These are phyloP conservation scores for Chaetoderma sp. DNA, from an alignment of 2,888 invertebrate species.

Conservation along the genomic window DNA sequence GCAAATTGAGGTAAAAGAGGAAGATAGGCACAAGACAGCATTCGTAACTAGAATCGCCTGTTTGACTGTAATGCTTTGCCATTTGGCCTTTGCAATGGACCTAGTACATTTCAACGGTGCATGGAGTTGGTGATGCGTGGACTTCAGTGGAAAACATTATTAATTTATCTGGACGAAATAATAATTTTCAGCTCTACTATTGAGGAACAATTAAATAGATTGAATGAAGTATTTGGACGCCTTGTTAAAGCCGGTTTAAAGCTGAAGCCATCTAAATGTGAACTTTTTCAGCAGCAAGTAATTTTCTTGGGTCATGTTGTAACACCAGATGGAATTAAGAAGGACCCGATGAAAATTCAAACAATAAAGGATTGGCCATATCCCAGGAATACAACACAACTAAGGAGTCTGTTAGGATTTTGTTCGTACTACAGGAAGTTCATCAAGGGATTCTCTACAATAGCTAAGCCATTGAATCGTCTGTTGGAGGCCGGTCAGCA, in stretches of 20 bases:
- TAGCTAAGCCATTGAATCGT: constrained; percentile 17
- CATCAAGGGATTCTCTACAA: constrained; percentile 1
- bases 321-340: constrained; percentile 20
- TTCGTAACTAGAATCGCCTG: constrained; percentile 8
- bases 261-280: constrained; percentile 29
- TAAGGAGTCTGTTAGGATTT: constrained; percentile 10
- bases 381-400: constrained; percentile 18
- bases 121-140: constrained; percentile 18
- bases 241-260: constrained; percentile 26
- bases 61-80: constrained; percentile 5
- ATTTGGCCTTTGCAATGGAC: neutral
- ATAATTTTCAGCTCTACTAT: constrained; percentile 22
- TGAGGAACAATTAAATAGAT: constrained; percentile 26
- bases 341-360: constrained; percentile 18
- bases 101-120: constrained; percentile 5
- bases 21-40: constrained; percentile 16
- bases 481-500: constrained; percentile 17
- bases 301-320: constrained; percentile 32
- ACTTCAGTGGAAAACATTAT: constrained; percentile 23
- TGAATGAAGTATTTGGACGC: constrained; percentile 33
- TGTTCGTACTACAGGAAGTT: constrained; percentile 1
- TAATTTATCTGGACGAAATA: constrained; percentile 30
- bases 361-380: constrained; percentile 21
- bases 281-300: constrained; percentile 22
- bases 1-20: no score